phyloP scores from a whole-genome alignment of 2,888 invertebrate genomes.

The Drosophila buzzatii region DNA sequence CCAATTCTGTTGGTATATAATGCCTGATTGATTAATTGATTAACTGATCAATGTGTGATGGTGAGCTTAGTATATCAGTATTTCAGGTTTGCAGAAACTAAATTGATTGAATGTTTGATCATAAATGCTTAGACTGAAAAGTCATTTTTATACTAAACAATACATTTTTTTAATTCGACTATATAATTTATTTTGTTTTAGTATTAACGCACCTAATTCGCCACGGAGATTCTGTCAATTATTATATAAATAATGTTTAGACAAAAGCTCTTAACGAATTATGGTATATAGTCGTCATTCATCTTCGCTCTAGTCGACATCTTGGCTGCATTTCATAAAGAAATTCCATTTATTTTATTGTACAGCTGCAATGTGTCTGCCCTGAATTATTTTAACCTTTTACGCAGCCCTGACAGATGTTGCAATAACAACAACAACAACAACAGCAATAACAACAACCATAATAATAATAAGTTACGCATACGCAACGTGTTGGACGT shows the following conservation, averaged over 20 bases:
- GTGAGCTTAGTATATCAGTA: too few species aligned
- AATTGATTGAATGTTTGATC: neutral
- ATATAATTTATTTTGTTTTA: too few species aligned
- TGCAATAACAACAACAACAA: conserved; percentile 22
- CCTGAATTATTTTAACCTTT: conserved; percentile 7
- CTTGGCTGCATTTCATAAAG: neutral
- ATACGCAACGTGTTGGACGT: conserved; percentile 77
- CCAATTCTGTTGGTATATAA: too few species aligned
- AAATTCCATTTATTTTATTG: too few species aligned
- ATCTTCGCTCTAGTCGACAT: neutral
- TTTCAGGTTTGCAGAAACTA: neutral
- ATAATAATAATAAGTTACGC: conserved; percentile 73
- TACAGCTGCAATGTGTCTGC: too few species aligned
- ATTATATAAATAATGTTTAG: neutral
- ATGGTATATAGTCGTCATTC: neutral
- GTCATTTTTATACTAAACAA: too few species aligned
- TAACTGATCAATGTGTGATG: too few species aligned
- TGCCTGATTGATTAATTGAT: too few species aligned
- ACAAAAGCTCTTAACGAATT: neutral
- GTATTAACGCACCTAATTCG: too few species aligned
- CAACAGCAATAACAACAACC: conserved; percentile 22
- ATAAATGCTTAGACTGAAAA: too few species aligned
- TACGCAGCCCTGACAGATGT: conserved; percentile 52
- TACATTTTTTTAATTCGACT: too few species aligned
- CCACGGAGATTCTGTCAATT: too few species aligned